Evolutionary conservation across 2,888 invertebrate species (phyloP).

Genomic region (Pseudeuparius sepicola): DNA sequence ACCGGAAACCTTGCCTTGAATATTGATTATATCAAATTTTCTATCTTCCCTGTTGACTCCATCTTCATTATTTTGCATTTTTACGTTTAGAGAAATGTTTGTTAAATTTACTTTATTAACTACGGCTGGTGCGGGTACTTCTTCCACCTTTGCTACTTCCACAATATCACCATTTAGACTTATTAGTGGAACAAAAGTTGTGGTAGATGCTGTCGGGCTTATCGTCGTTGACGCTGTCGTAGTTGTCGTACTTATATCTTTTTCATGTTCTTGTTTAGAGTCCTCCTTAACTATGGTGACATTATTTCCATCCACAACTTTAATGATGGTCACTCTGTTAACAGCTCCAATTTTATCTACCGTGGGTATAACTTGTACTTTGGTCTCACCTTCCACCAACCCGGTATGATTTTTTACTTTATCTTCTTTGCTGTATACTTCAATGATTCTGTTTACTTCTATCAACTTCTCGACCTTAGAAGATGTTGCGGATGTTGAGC

Average conservation of each 20-base stretch:
- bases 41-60: conserved; percentile 25
- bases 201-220: too few species aligned
- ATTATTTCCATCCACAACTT: conserved; percentile 49
- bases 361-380: conserved; percentile 50
- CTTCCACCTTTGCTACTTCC: conserved; percentile 23
- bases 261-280: too few species aligned
- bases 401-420: conserved; percentile 43
- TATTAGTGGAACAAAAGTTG: too few species aligned
- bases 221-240: too few species aligned
- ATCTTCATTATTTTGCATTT: conserved; percentile 9
- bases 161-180: conserved; percentile 9
- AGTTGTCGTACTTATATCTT: too few species aligned
- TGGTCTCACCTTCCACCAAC: conserved; percentile 36
- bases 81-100: conserved; percentile 20
- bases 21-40: conserved; percentile 36
- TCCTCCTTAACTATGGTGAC: too few species aligned
- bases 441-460: conserved; percentile 58
- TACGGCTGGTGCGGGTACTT: conserved; percentile 19
- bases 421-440: conserved; percentile 56
- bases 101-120: conserved; percentile 22
- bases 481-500: conserved; percentile 28
- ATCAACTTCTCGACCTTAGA: conserved; percentile 48
- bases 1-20: conserved; percentile 38
- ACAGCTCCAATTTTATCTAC: conserved; percentile 60
- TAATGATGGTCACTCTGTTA: conserved; percentile 57